A percentile compares a stretch with the other conserved stretches of the same genome.
phyloP scores from a whole-genome alignment of 2,888 invertebrate genomes.

The Caenorhabditis becei region DNA sequence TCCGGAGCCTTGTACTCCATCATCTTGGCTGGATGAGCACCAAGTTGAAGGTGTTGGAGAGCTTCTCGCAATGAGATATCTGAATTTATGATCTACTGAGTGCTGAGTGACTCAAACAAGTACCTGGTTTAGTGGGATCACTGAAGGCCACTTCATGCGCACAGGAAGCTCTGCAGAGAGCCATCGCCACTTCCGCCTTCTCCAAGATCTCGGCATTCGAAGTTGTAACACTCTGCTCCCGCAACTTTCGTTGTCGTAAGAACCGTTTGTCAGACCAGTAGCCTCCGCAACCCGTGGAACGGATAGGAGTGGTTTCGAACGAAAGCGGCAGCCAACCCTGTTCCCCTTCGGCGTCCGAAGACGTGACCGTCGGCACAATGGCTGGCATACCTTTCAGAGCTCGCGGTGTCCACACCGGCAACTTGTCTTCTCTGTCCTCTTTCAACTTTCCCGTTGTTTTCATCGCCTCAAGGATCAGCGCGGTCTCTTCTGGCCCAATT shows the following conservation, averaged over 20 bases:
- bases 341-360: constrained; percentile 37
- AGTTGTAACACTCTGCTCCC: constrained; percentile 54
- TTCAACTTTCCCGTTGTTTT: constrained; percentile 23
- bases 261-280: constrained; percentile 71
- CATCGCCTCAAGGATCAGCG: constrained; percentile 25
- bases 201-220: constrained; percentile 59
- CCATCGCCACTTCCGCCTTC: constrained; percentile 60
- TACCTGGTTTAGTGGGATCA: constrained; percentile 34
- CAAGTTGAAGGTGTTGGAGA: constrained; percentile 29
- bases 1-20: constrained; percentile 39
- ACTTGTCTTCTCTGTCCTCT: constrained; percentile 22
- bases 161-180: constrained; percentile 41
- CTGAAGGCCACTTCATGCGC: constrained; percentile 6
- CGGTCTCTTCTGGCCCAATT: constrained; percentile 14
- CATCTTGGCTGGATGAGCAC: constrained; percentile 26
- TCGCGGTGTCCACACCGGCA: constrained; percentile 16
- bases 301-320: constrained; percentile 56
- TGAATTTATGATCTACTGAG: not conserved
- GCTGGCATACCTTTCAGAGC: constrained; percentile 10
- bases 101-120: no score
- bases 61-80: constrained; percentile 44
- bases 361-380: not conserved
- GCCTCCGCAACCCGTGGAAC: constrained; percentile 51
- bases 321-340: constrained; percentile 61
- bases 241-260: constrained; percentile 61